These are phyloP conservation scores for Pygoscelis adeliae DNA, from an alignment of 2,113 vertebrate genomes.

Conservation along the genomic window DNA sequence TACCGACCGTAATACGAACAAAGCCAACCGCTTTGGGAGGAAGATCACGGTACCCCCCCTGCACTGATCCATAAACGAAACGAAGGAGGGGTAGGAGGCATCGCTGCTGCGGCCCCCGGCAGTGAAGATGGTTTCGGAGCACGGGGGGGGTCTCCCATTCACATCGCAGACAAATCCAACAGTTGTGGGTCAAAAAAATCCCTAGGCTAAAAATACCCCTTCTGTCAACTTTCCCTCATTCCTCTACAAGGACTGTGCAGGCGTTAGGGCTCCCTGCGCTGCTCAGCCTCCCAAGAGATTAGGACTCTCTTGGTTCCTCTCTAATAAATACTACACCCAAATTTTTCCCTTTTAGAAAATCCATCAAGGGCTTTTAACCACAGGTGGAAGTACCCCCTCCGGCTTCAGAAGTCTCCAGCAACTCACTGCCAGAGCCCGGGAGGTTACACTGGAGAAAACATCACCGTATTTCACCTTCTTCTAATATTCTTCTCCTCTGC, in stretches of 20 bases:
- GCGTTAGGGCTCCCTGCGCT: background rate
- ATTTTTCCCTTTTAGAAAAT: background rate
- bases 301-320: no score
- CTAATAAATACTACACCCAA: background rate
- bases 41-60: background rate
- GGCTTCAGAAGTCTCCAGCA: fast-evolving
- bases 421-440: background rate
- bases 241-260: background rate
- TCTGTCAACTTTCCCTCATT: background rate
- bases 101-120: background rate
- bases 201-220: background rate
- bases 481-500: background rate
- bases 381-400: fast-evolving
- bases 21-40: background rate
- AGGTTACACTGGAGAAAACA: background rate
- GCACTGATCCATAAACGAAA: no score
- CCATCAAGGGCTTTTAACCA: background rate
- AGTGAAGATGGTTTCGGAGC: fast-evolving
- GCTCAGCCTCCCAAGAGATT: background rate
- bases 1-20: fast-evolving
- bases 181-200: background rate
- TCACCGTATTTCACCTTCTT: background rate
- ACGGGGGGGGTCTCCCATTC: fast-evolving
- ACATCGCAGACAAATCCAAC: background rate
- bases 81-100: background rate